Base-by-base conservation (phyloP, 1,140 invertebrate genomes). In the Brachystomella parvula region DNA sequence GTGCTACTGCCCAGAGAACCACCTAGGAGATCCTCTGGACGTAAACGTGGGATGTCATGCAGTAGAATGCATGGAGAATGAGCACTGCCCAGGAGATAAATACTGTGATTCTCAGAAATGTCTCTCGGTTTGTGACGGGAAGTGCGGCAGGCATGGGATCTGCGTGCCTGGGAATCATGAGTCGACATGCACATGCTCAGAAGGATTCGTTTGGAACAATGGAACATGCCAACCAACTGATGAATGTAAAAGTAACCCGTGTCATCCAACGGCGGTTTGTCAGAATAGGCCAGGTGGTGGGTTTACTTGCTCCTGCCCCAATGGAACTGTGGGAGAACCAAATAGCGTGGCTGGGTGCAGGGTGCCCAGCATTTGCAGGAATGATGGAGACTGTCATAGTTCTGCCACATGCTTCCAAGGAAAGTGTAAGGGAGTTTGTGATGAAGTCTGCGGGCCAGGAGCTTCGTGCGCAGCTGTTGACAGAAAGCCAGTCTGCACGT, bases 391-490 rank as follows among this genome's bases (percentile, higher is more conserved):
- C 70, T 94, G 91, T 75, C 87, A 89, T 0, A 79, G 82, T 17
- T 83, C 85, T 35, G 89, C 90, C 1, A 82, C 85, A 64, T 94
- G 92, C 73, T 76, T 86, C 19, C 85, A 90, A 57, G 85, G 87
- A 64, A 83, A 82, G 58, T 94, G 92, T 72, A 82, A 84, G 56
- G 89, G 91, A 80, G 89, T 89, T 0, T 95, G 92, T 76, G 84
- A 86, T 49, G 79, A 80, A 19, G 78, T 81, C 0, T 94, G 92
- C 75, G 90, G 90, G 2, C 78, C 79, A 65, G 88, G 88, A 75
- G 87, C 91, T 1, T 80, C 86, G 53, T 94, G 91, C 47, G 61
- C 82, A 24, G 73, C 76, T 24, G 69, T 73, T 15, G 73, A 75
- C 29, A 90, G 92, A 75, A 77, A 82, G 65, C 83, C 89, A 0